Percentiles rank a stretch among this genome's conserved stretches.
Evolutionary conservation across 2,113 vertebrate species (phyloP).

Genomic region (Thunnus thynnus): DNA sequence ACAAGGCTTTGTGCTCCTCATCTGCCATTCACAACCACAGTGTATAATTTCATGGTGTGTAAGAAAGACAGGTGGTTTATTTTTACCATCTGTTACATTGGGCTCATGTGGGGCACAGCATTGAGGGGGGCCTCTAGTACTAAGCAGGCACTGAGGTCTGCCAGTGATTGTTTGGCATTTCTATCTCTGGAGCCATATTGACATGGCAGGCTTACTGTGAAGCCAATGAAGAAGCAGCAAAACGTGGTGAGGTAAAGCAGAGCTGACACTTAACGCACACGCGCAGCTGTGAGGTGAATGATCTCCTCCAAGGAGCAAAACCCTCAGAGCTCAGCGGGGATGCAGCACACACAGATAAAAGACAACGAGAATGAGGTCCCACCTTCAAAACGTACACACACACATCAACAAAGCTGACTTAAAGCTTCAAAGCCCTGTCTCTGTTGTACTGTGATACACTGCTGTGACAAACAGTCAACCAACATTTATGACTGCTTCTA

Average conservation of each 20-base stretch:
- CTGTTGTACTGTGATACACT: not conserved
- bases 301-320: constrained; percentile 34
- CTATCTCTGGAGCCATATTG: constrained; percentile 41
- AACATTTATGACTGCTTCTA: constrained; percentile 24
- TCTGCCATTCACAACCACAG: not conserved
- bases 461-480: constrained; percentile 15
- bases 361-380: not conserved
- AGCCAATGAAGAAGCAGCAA: constrained; percentile 15
- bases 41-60: constrained; percentile 5
- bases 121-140: not conserved
- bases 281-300: constrained; percentile 49
- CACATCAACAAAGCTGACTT: not conserved
- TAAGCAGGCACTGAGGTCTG: constrained; percentile 26
- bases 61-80: constrained; percentile 26
- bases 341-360: constrained; percentile 4
- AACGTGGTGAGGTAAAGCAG: constrained; percentile 57
- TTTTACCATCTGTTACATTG: constrained; percentile 41
- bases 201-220: constrained; percentile 32
- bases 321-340: constrained; percentile 15
- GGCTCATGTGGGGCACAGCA: not conserved
- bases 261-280: constrained; percentile 44
- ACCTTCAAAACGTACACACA: not conserved
- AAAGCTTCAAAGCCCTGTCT: not conserved
- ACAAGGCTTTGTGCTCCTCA: not conserved
- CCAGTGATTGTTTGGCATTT: constrained; percentile 37